Conservation (phyloP, 2,797 vertebrate species). For the Sylvilagus floridanus region DNA sequence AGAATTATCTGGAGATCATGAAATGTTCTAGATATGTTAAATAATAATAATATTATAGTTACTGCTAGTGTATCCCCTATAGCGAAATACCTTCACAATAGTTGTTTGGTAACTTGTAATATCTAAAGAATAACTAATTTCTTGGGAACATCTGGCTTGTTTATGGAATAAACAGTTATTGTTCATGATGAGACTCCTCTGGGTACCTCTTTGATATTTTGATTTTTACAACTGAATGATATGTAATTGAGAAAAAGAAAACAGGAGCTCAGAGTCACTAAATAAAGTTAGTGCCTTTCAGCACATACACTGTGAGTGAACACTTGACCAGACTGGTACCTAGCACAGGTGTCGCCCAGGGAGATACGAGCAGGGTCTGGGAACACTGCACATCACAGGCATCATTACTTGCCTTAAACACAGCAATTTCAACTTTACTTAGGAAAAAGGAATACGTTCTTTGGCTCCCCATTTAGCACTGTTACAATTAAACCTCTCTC, state of each 20-base stretch:
- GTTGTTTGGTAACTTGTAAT: background rate
- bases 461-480: slow-evolving; percentile 40
- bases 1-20: background rate
- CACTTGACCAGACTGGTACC: background rate
- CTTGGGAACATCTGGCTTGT: background rate
- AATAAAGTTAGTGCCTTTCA: background rate
- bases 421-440: slow-evolving; percentile 37
- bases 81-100: slow-evolving; percentile 7
- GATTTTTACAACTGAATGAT: background rate
- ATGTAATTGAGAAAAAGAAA: background rate
- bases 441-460: slow-evolving; percentile 41
- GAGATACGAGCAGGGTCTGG: background rate
- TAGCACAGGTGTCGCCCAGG: background rate
- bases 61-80: background rate
- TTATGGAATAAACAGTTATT: background rate
- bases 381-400: background rate
- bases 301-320: background rate
- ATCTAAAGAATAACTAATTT: slow-evolving; percentile 27
- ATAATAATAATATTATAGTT: background rate
- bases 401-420: background rate
- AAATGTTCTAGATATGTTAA: slow-evolving; percentile 22
- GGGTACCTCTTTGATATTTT: background rate
- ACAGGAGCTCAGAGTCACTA: background rate
- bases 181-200: background rate
- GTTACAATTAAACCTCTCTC: slow-evolving; percentile 66